These are phyloP conservation scores for Drosophila birchii DNA, from an alignment of 2,888 invertebrate species.

Conservation along the genomic window DNA sequence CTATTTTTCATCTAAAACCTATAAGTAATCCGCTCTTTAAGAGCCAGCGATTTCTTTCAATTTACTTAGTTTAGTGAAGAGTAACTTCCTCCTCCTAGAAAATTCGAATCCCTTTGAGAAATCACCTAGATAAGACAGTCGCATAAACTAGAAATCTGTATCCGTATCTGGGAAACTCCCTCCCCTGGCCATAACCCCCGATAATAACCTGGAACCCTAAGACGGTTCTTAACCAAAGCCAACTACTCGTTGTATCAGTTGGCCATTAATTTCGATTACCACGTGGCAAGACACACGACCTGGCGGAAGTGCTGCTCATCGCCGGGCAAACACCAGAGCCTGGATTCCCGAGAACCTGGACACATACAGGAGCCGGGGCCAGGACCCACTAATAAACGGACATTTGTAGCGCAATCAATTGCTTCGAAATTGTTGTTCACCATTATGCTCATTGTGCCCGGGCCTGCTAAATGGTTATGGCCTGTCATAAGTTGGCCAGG, in stretches of 20 bases:
- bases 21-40: neutral
- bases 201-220: slow-evolving; percentile 22
- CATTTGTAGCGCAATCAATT: slow-evolving; percentile 80
- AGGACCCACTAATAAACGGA: slow-evolving; percentile 75
- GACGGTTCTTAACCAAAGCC: slow-evolving; percentile 38
- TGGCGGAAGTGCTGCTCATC: slow-evolving; percentile 68
- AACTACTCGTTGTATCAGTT: slow-evolving; percentile 68
- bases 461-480: slow-evolving; percentile 78
- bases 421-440: slow-evolving; percentile 77
- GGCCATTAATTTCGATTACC: slow-evolving; percentile 79
- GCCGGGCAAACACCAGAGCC: slow-evolving; percentile 31
- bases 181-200: neutral
- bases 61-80: slow-evolving; percentile 44
- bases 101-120: slow-evolving; percentile 48
- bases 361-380: slow-evolving; percentile 18
- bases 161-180: neutral
- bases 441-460: slow-evolving; percentile 75
- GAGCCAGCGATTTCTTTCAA: slow-evolving; percentile 58
- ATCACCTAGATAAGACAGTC: slow-evolving; percentile 57
- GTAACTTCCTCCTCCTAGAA: slow-evolving; percentile 4
- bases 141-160: slow-evolving; percentile 63
- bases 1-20: neutral
- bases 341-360: slow-evolving; percentile 7
- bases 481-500: slow-evolving; percentile 77
- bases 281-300: slow-evolving; percentile 79